Percentiles rank a stretch among this genome's conserved stretches.
Evolutionary conservation across 1,140 invertebrate genomes (phyloP).

Genomic region (Drosophila persimilis): DNA sequence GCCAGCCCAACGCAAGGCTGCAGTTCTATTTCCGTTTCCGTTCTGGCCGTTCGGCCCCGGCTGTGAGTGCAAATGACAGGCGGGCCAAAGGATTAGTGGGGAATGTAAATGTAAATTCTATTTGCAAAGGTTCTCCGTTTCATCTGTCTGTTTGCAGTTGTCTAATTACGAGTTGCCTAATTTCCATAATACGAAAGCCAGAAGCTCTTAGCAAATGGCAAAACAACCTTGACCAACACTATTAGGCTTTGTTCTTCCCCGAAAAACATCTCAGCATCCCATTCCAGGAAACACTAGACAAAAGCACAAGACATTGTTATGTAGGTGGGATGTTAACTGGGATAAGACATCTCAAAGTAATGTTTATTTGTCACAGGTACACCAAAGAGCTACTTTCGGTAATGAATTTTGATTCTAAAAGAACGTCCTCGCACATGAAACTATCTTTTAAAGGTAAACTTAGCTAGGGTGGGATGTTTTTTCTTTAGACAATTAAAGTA

Average conservation of each 20-base stretch:
- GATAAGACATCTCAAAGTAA: too few species aligned
- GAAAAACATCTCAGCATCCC: too few species aligned
- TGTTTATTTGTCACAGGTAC: too few species aligned
- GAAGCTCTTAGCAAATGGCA: conserved; percentile 8
- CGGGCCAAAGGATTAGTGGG: conserved; percentile 65
- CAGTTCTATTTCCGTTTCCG: background rate
- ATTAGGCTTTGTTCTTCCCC: background rate
- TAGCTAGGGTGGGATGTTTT: too few species aligned
- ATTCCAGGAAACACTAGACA: too few species aligned
- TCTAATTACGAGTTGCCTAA: conserved; percentile 49
- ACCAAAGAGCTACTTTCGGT: too few species aligned
- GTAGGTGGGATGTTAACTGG: too few species aligned
- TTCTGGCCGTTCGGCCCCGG: conserved; percentile 15
- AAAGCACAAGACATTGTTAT: too few species aligned
- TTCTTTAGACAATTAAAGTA: too few species aligned
- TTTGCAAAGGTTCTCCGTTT: conserved; percentile 45
- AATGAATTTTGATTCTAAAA: too few species aligned
- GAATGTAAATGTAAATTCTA: conserved; percentile 67
- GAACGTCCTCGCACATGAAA: too few species aligned
- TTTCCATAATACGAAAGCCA: conserved; percentile 32
- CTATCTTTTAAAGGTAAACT: too few species aligned
- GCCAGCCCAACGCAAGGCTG: background rate
- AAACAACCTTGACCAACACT: conserved; percentile 46
- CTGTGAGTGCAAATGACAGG: conserved; percentile 71
- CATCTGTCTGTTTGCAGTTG: conserved; percentile 42